Evolutionary conservation across 2,888 invertebrate genomes (phyloP), one percentile per base, ranked within the genome.

Genomic region (Eilema depressum): DNA sequence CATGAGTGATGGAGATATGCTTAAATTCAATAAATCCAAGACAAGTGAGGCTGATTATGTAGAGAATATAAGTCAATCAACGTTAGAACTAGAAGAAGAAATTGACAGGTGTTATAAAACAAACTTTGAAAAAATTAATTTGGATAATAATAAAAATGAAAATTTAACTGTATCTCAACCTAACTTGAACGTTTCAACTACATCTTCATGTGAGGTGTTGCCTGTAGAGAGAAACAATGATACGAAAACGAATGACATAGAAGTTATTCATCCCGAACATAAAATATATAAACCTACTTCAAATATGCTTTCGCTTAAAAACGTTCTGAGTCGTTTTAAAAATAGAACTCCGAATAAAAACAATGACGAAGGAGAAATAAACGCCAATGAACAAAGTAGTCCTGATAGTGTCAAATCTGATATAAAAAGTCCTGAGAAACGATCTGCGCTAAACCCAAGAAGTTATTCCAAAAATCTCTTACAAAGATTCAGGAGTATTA

Each of bases 241-340:
- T 3, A 72, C 64, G 79, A 96, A 93, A 85, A 82, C 92, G 73
- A 94, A 85, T 83, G 94, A 80, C 83, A 91, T 90, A 77, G 95
- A 91, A 87, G 91, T 96, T 3, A 96, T 97, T 75, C 97, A 98
- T 85, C 98, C 98, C 0, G 97, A 98, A 85, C 97, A 98, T 88
- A 97, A 97, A 91, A 97, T 98, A 81, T 97, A 97, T 85, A 96
- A 97, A 75, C 96, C 97, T 63, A 96, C 96, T 0, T 95, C 95
- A 64, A 96, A 94, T 74, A 91, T 95, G 77, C 82, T 94, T 2
- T 95, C 96, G 5, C 90, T 96, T 0, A 96, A 96, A 85, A 96
- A 96, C 81, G 95, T 96, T 41, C 87, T 96, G 10, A 96, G 95
- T 82, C 92, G 96, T 66, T 96, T 96, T 75, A 95, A 95, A 82